Base-by-base conservation (phyloP, 2,113 vertebrate species). In the Polypterus bichir region DNA sequence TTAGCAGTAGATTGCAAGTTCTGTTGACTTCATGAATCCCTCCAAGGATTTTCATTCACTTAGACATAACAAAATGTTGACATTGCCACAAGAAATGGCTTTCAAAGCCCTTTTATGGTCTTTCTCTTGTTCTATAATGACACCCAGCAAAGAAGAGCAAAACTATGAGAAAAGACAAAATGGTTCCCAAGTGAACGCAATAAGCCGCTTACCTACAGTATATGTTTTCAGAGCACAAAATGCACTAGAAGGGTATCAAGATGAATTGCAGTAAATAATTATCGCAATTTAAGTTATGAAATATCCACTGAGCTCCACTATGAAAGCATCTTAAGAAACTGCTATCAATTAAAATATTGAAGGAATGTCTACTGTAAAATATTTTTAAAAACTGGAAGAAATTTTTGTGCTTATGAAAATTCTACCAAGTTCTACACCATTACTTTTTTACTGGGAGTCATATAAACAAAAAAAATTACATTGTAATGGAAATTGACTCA, bases 221-320 rank as follows among this genome's bases (percentile, higher is more conserved):
- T 27, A 27, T 27, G 27, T 27, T 44, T 44, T 44, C 27, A 11
- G 44, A 45, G 56, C 46, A 45, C 56, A 2, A 44, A 7, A 57
- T 44, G 46, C 46, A 57, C 27, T 57, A 44, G 6, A 4, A 57
- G 27, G 7, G 27, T 6, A 57, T 9, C 4, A 5, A 7, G 9
- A 57, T 57, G 56, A 57, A 57, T 57, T 57, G 10, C 3, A 45
- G 27, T 44, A 44, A 45, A 57, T 57, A 57, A 57, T 57, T 57
- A 57, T 9, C 3, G 3, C 44, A 57, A 27, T 45, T 44, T 57
- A 44, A 57, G 56, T 45, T 60, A 66, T 11, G 6, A 27, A 27
- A 27, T 27, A 27, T 27, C 27, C 27, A 27, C 27, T 27, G 27
- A 1, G 27, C 27, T 27, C 27, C 27, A 27, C 27, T 27, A 27